Evolutionary conservation across 2,113 vertebrate species (phyloP).

Genomic region (Canis aureus): DNA sequence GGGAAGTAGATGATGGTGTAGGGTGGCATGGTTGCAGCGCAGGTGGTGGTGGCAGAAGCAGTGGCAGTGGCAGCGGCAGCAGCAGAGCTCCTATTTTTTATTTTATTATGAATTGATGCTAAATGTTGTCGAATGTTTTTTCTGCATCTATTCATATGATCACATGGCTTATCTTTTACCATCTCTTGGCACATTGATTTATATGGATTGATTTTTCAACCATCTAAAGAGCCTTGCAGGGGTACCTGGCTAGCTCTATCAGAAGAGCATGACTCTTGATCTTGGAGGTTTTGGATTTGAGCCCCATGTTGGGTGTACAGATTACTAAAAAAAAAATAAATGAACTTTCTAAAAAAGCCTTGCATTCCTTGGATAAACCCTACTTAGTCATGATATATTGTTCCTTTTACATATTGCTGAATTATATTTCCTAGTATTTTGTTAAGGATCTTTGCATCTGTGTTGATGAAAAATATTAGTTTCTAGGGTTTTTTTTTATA

Average conservation of each 20-base stretch:
- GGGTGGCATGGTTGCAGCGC: too few relatives aligned
- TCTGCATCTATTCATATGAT: not conserved
- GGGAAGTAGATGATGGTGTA: too few relatives aligned
- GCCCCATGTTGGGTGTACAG: not conserved
- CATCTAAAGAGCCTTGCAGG: not conserved
- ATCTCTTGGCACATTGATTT: not conserved
- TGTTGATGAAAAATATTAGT: not conserved
- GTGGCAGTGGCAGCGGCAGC: too few relatives aligned
- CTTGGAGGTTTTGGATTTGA: not conserved
- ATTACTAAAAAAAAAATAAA: not conserved
- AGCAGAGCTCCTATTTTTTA: not conserved
- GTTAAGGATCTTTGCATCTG: not conserved
- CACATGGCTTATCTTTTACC: not conserved
- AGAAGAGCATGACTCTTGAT: not conserved
- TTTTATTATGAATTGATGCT: not conserved
- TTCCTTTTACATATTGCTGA: not conserved
- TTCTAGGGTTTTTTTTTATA: not conserved
- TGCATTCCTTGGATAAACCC: not conserved
- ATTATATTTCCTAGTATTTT: not conserved
- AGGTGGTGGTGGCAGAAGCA: too few relatives aligned
- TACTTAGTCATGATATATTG: not conserved
- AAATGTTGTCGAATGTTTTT: not conserved
- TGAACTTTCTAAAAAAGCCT: not conserved
- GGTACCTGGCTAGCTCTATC: too few relatives aligned
- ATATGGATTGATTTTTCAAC: not conserved